Base-by-base conservation (phyloP, 2,888 invertebrate genomes). In the Gymnoscelis rufifasciata region DNA sequence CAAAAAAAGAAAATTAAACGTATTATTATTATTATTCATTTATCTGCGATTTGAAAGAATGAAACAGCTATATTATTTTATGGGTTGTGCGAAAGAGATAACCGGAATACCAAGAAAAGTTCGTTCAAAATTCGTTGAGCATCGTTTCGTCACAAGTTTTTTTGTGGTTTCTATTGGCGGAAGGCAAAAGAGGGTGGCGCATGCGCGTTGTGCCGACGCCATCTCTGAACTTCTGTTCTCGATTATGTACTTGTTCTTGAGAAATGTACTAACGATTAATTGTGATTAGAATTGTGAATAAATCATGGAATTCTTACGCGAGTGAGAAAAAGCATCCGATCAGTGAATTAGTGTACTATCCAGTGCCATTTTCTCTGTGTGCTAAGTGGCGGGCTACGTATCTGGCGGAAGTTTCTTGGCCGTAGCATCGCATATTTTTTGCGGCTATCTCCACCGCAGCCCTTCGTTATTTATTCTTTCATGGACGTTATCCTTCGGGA, bases 181-280 rank as follows among this genome's bases (percentile, higher is more conserved):
- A 75, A 55, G 66, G 59, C 64, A 64, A 70, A 74, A 74, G 80
- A 83, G 80, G 84, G 83, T 83, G 86, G 88, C 87, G 88, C 89
- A 87, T 87, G 89, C 89, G 88, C 87, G 87, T 83, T 87, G 69
- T 78, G 83, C 81, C 87, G 89, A 89, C 89, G 89, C 89, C 89
- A 89, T 88, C 87, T 86, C 83, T 83, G 64, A 78, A 82, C 72
- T 83, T 79, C 78, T 83, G 79, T 41, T 83, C 77, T 78, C 73
- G 79, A 75, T 69, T 76, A 79, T 74, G 78, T 81, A 73, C 71
- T 74, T 74, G 72, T 71, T 68, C 66, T 68, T 66, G 62, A 73
- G 72, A 72, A 66, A 73, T 77, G 71, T 78, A 65, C 35, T 15
- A 69, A 69, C 71, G 70, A 61, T 72, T 71, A 74, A 74, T 76